Evolutionary conservation across 2,797 vertebrate species (phyloP).

Genomic region (Chloroceryle inda): DNA sequence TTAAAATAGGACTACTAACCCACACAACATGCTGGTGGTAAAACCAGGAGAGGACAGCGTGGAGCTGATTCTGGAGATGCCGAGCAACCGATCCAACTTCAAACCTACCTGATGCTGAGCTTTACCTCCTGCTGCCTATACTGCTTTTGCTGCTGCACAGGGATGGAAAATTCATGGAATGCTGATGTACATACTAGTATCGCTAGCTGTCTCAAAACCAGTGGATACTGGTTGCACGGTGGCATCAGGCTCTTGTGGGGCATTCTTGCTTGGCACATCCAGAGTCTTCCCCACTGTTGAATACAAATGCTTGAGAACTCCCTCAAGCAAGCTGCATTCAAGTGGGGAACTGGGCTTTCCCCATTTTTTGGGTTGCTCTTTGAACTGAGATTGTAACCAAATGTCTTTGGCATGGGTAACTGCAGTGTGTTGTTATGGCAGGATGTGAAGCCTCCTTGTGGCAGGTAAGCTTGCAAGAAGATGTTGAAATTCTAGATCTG

Average conservation of each 20-base stretch:
- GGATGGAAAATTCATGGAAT: background rate
- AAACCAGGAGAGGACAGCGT: background rate
- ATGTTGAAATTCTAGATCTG: background rate
- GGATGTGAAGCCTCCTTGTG: background rate
- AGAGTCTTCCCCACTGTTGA: background rate
- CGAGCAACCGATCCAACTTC: rapidly evolving
- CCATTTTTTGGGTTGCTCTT: background rate
- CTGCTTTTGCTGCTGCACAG: background rate
- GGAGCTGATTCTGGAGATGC: background rate
- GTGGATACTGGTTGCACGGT: background rate
- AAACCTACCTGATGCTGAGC: background rate
- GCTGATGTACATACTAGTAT: background rate
- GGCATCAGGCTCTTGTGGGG: rapidly evolving
- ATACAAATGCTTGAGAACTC: background rate
- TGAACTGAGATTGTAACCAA: background rate
- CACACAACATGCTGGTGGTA: background rate
- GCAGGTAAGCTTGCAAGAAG: background rate
- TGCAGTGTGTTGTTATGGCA: background rate
- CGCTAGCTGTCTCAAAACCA: background rate
- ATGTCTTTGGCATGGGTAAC: background rate
- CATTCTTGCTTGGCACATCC: rapidly evolving
- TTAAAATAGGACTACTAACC: slow-evolving; percentile 42
- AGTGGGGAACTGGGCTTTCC: background rate
- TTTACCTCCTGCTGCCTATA: background rate
- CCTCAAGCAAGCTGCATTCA: background rate